Evolutionary conservation across 1,140 invertebrate genomes (phyloP), one percentile per base, ranked within the genome.

Genomic region (Lutraria rhynchaena): DNA sequence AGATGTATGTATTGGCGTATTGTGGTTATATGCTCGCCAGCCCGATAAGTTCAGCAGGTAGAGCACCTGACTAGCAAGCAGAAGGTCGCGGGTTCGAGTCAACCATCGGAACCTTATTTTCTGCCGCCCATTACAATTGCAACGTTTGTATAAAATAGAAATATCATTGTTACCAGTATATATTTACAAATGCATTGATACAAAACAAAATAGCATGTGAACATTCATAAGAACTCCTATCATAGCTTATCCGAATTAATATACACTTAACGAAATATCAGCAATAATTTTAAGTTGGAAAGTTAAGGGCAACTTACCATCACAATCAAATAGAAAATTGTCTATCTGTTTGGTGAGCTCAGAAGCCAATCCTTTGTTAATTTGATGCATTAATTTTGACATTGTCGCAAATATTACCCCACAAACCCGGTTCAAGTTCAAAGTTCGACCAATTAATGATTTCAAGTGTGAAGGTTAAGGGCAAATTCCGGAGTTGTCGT

Each of bases 261-360:
- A n/a, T 49, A n/a, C 11, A 13, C n/a, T 13, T 49, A 13, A 13
- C n/a, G 11, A 49, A 49, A 49, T 11, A 13, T 11, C 46, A 13
- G 46, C 11, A 49, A 11, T 49, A 13, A n/a, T 11, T 11, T n/a
- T n/a, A n/a, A n/a, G n/a, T n/a, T n/a, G 22, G 17, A 27, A 58
- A n/a, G 55, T n/a, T 13, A 24, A 17, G 27, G 11, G 19, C 7
- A 24, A 76, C 81, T 24, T 51, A 83, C 81, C 81, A 33, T 83
- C 81, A 63, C 81, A 83, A 53, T 83, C 81, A 83, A 83, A 83
- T 29, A 83, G 44, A 55, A 83, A 83, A 33, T 70, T 83, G 35
- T 83, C 81, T 7, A 77, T 51, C 27, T 51, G 17, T 15, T 71
- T 70, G 3, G 78, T 27, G 4, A 83, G 35, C 11, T 82, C 81